These are phyloP conservation scores for Nannoperca australis DNA, from an alignment of 2,797 vertebrate species.

Conservation along the genomic window DNA sequence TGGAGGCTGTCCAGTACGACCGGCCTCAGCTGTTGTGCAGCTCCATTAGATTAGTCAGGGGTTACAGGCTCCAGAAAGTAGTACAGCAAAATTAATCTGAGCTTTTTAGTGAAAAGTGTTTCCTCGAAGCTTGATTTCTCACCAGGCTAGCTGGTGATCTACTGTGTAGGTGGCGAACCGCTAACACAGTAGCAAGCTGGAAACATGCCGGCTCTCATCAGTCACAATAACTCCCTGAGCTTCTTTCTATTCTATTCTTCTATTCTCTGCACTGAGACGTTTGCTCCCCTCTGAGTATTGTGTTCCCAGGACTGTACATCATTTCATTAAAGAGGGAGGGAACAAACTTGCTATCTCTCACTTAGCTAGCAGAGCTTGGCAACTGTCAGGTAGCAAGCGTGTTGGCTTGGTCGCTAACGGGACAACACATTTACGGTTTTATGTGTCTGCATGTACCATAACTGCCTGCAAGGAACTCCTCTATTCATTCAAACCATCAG, in stretches of 20 bases:
- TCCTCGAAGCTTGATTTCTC: background rate
- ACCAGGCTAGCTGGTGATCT: background rate
- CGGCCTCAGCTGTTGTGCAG: background rate
- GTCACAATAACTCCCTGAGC: background rate
- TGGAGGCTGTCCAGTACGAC: background rate
- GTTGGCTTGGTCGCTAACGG: too few species aligned
- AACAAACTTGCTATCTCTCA: too few species aligned
- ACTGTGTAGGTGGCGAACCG: too few species aligned
- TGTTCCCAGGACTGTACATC: background rate
- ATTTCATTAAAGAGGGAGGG: background rate
- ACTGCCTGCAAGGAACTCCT: too few species aligned
- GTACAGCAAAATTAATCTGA: background rate
- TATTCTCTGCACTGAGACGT: too few species aligned
- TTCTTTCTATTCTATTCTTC: too few species aligned
- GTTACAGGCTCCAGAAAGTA: background rate
- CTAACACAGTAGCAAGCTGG: background rate
- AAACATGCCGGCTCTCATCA: background rate
- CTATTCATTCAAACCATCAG: too few species aligned
- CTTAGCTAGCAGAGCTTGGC: too few species aligned
- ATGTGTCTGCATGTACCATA: too few species aligned
- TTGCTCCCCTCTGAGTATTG: background rate
- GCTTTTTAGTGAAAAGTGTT: background rate
- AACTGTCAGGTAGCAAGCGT: too few species aligned
- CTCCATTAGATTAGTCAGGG: background rate
- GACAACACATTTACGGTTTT: too few species aligned